phyloP scores from a whole-genome alignment of 2,797 vertebrate genomes.

The Pangasius mekongensis region DNA sequence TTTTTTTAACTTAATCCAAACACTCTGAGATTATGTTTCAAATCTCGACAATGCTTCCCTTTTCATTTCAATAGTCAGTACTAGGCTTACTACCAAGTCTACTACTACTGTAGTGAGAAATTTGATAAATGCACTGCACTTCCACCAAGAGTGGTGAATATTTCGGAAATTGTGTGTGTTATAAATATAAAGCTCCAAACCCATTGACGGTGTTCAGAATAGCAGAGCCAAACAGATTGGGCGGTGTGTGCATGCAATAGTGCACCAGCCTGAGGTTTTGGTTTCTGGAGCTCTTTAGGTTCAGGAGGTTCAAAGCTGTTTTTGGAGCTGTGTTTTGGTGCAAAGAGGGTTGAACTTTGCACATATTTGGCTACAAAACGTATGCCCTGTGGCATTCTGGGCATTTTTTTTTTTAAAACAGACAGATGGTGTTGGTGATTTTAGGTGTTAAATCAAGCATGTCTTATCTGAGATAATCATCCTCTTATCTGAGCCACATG shows the following conservation, averaged over 20 bases:
- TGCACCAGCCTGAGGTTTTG: slow-evolving; percentile 30
- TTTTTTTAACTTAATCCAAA: background rate
- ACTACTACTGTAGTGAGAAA: background rate
- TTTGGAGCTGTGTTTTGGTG: slow-evolving; percentile 70
- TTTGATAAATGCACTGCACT: background rate
- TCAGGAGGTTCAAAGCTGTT: slow-evolving; percentile 53
- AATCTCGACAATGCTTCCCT: background rate
- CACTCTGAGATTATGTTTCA: background rate
- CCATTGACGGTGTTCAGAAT: background rate
- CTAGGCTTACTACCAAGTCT: background rate
- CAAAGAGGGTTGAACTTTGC: slow-evolving; percentile 75
- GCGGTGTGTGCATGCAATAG: slow-evolving; percentile 18
- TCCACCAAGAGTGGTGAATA: background rate
- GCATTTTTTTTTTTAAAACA: slow-evolving; percentile 61
- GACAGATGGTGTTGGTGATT: slow-evolving; percentile 58
- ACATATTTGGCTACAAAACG: slow-evolving; percentile 70
- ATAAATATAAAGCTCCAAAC: slow-evolving; percentile 4
- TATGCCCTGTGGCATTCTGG: slow-evolving; percentile 65
- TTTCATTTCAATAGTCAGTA: background rate
- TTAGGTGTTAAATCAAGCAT: slow-evolving; percentile 27
- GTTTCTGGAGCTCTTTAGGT: slow-evolving; percentile 31
- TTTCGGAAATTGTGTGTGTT: background rate
- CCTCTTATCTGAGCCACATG: background rate
- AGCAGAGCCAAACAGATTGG: background rate
- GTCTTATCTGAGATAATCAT: slow-evolving; percentile 20